Evolutionary conservation across 2,888 invertebrate species (phyloP).

Genomic region (Scaptomyza polygonia): DNA sequence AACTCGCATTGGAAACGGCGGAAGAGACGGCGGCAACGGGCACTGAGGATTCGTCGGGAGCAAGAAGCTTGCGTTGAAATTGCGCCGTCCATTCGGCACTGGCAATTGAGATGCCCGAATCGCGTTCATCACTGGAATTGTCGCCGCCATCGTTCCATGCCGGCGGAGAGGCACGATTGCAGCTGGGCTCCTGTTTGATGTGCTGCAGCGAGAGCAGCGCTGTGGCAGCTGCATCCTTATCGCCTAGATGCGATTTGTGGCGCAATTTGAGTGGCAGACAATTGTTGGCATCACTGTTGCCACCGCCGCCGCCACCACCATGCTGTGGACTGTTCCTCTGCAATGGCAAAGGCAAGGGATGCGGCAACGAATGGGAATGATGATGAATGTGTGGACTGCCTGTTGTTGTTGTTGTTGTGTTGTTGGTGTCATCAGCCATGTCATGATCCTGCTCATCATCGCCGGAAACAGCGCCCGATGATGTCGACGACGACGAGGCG

Average conservation of each 20-base stretch:
- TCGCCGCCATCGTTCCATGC: constrained; percentile 92
- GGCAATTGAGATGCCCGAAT: constrained; percentile 93
- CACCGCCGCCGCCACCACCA: neutral
- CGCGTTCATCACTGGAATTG: constrained; percentile 95
- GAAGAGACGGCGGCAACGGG: constrained; percentile 16
- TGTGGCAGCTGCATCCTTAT: constrained; percentile 94
- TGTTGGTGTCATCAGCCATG: constrained; percentile 75
- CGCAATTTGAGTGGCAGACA: constrained; percentile 94
- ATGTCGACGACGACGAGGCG: constrained; percentile 88
- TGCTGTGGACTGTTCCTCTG: constrained; percentile 55
- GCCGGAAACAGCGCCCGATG: constrained; percentile 86
- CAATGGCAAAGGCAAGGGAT: constrained; percentile 26
- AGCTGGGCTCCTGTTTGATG: constrained; percentile 93
- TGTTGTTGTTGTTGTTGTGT: neutral
- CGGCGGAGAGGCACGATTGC: constrained; percentile 88
- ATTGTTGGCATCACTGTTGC: constrained; percentile 87
- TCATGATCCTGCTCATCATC: constrained; percentile 85
- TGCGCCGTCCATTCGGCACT: constrained; percentile 83
- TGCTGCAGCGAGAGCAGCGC: constrained; percentile 92
- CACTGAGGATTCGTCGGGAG: constrained; percentile 47
- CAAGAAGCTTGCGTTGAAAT: constrained; percentile 78
- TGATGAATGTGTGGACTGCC: constrained; percentile 4
- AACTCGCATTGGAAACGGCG: constrained; percentile 29
- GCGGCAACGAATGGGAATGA: constrained; percentile 23
- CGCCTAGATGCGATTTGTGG: constrained; percentile 95